These are phyloP conservation scores for Heteromyza rotundicornis DNA, from an alignment of 2,888 invertebrate species.

Conservation along the genomic window DNA sequence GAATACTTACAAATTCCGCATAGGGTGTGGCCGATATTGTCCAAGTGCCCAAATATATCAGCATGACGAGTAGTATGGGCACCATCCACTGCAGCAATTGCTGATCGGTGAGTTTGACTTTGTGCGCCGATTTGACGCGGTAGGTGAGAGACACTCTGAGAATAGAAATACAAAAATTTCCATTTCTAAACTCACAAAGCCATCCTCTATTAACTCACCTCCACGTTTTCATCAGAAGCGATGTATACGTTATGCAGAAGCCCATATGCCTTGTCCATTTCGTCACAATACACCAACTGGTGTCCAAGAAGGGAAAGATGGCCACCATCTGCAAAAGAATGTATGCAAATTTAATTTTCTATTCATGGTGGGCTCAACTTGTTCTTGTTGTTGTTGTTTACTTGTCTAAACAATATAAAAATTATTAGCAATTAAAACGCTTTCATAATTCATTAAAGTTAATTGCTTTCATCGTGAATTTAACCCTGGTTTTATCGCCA, in stretches of 20 bases:
- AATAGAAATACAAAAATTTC: neutral
- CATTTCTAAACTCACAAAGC: neutral
- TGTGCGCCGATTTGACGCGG: slow-evolving; percentile 91
- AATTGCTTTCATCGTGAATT: neutral
- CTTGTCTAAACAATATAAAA: too few relatives aligned
- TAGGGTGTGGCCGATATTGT: slow-evolving; percentile 85
- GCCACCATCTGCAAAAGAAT: slow-evolving; percentile 82
- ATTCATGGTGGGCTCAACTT: too few relatives aligned
- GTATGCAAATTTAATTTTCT: neutral
- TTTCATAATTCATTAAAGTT: neutral
- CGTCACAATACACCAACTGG: slow-evolving; percentile 84
- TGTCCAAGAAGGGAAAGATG: slow-evolving; percentile 86
- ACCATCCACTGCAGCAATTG: slow-evolving; percentile 93
- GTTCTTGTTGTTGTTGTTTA: too few relatives aligned
- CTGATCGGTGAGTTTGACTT: slow-evolving; percentile 90
- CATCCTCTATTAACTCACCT: slow-evolving; percentile 66
- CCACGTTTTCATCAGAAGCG: slow-evolving; percentile 93
- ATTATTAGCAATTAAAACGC: neutral
- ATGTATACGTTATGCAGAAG: slow-evolving; percentile 91
- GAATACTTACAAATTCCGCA: slow-evolving; percentile 73
- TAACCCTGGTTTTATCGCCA: neutral
- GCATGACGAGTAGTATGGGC: slow-evolving; percentile 86
- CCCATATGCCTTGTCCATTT: slow-evolving; percentile 94
- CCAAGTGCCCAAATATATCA: slow-evolving; percentile 89
- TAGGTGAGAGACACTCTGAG: slow-evolving; percentile 87